Base-by-base conservation (phyloP, 2,888 invertebrate genomes). In the Acanthococcus lagerstroemiae region DNA sequence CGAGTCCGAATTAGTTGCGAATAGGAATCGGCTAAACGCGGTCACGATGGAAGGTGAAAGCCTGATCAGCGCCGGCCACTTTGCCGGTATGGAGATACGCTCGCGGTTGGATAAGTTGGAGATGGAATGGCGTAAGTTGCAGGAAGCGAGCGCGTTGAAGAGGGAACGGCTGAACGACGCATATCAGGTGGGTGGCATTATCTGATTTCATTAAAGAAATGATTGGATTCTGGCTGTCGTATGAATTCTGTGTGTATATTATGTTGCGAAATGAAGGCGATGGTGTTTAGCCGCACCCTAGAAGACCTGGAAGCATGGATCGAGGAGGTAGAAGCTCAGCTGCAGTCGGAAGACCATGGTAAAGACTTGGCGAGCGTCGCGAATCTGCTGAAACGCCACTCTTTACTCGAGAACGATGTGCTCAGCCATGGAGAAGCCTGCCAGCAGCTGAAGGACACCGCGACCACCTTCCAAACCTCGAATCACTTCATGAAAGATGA, bases 231-330 rank as follows among this genome's bases (percentile, higher is more conserved):
- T 37, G 37, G 4, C 19, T 45, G 4, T 17, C 15, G 46, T 45
- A 4, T 45, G 15, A 15, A n/a, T 45, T 45, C 19, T 45, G 17
- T 5, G 15, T 45, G 15, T 37, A 9, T 37, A 37, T 45, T n/a
- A 45, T 19, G 37, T 9, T 37, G n/a, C 15, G 15, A 37, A 45
- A 57, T 57, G 12, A 67, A 93, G 76, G 95, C 94, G 0, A 76
- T 94, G 15, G 81, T 91, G 54, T 95, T 92, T 75, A 86, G 88
- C 70, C 83, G 95, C 5, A 89, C 88, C 1, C 78, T 96, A 65
- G 95, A 95, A 72, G 96, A 97, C 77, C 87, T 96, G 74, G 89
- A 91, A 72, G 80, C 84, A 15, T 97, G 96, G 95, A 86, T 95
- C 77, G 92, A 92, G 72, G 95, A 95, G 67, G 81, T 87, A 0